Base-by-base conservation (phyloP, 1,140 invertebrate genomes). In the Hyphantria cunea region DNA sequence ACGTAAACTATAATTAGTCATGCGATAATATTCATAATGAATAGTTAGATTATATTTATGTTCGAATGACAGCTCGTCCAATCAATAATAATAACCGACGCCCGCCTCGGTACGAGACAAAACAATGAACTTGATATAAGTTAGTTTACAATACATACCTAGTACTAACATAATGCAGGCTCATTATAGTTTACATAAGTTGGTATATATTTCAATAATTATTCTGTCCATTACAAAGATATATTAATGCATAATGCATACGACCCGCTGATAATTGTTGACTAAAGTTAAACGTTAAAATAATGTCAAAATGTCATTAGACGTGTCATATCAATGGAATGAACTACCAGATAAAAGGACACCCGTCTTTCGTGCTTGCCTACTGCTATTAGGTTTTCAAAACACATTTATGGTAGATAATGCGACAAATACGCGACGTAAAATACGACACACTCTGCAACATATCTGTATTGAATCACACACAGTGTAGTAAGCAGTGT, bases 311-410 rank as follows among this genome's bases (percentile, higher is more conserved):
- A 65, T 65, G 68, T 71, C 64, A 70, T 62, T 70, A 73, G 71
- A 78, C 77, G 75, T 85, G 82, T 75, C 80, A 77, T 85, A 78
- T 83, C 79, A 80, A 78, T 80, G 65, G 68, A 52, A 74, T 68
- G 44, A 71, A 68, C 68, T 61, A 52, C 61, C 48, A 79, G 74
- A 82, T 83, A 82, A 70, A 72, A 52, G 51, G 39, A 74, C 72
- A 77, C 80, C 74, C 77, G 77, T 63, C 68, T 70, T 73, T 64
- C 60, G 54, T 66, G 50, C 37, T 48, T 59, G 56, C 64, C 17
- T 49, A 45, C 53, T 34, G 41, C n/a, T 31, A 25, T 59, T 49
- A 49, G 33, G 47, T 37, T 59, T 49, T 37, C 5, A 37, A 48
- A 49, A 54, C n/a, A 54, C 11, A 8, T 31, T 58, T 17, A 41